Base-by-base conservation (phyloP, 2,888 invertebrate species). In the Vesta saturnalis region DNA sequence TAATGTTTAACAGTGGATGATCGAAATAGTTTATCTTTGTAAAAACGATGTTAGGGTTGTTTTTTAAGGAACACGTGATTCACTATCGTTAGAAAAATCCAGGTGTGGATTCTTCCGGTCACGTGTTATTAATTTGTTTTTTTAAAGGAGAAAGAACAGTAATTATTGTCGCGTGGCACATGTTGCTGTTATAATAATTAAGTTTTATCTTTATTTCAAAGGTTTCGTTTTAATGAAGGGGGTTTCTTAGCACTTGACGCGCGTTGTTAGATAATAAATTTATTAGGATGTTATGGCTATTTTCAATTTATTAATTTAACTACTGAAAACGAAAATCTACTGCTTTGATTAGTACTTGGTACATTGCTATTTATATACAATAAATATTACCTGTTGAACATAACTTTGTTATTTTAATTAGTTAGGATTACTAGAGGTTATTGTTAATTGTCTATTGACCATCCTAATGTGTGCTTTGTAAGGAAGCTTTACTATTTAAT, bases 61-160 rank as follows among this genome's bases (percentile, higher is more conserved):
- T 18, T 52, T n/a, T 19, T 19, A 52, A 21, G 5, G 18, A 21
- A 5, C 52, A 52, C 52, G 52, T 52, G 52, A 52, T 52, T 4
- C 21, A 21, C 52, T 54, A 61, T 54, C 43, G 43, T 56, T 46
- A 57, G 55, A 69, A 67, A 69, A 69, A 72, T 71, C 70, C 72
- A 71, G 67, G 70, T 66, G 67, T 67, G 19, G 52, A 57, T 70
- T 64, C 67, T 73, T 72, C 75, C 73, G 72, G 73, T 72, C 73
- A 72, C 73, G 72, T 75, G 73, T 70, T 60, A 59, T 69, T 68
- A 62, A 67, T 73, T 73, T 70, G 70, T 61, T 62, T 69, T 60
- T 64, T 70, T 72, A 69, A 54, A 35, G 18, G 6, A 30, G 61
- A 49, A 61, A n/a, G 61, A 61, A 61, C 61, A 15, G 5, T 35